These are phyloP conservation scores for Alectura lathami DNA, from an alignment of 2,113 vertebrate species.

Conservation along the genomic window DNA sequence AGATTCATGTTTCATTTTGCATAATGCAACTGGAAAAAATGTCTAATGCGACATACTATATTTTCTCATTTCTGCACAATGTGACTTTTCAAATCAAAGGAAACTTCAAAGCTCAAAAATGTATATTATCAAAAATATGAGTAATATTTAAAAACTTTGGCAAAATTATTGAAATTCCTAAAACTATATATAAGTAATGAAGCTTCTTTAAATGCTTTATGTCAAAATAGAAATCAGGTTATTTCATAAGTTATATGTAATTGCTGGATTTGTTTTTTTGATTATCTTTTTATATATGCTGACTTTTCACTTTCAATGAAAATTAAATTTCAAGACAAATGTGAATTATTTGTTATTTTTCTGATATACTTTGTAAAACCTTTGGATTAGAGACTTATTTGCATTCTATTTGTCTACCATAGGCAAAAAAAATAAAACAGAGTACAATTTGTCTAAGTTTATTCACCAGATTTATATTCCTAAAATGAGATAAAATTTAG, in stretches of 20 bases:
- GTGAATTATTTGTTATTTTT: not conserved
- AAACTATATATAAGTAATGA: not conserved
- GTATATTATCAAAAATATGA: not conserved
- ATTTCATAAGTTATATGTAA: not conserved
- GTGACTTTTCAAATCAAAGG: not conserved
- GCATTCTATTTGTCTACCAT: not conserved
- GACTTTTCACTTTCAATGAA: not conserved
- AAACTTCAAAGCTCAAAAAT: not conserved
- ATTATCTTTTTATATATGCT: not conserved
- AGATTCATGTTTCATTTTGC: not conserved
- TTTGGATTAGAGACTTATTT: not conserved
- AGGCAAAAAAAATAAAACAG: not conserved
- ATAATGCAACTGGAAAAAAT: not conserved
- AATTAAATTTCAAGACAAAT: not conserved
- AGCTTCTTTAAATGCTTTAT: not conserved
- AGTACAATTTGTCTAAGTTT: not conserved
- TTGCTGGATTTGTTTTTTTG: not conserved
- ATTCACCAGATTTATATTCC: not conserved
- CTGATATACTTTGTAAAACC: not conserved
- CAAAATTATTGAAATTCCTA: not conserved
- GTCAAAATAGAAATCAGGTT: not conserved
- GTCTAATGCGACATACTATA: not conserved
- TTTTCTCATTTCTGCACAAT: not conserved
- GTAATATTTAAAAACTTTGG: not conserved
- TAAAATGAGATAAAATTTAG: conserved; percentile 20